Conservation (phyloP, 2,888 invertebrate genomes). For the Esperia sulphurella region DNA sequence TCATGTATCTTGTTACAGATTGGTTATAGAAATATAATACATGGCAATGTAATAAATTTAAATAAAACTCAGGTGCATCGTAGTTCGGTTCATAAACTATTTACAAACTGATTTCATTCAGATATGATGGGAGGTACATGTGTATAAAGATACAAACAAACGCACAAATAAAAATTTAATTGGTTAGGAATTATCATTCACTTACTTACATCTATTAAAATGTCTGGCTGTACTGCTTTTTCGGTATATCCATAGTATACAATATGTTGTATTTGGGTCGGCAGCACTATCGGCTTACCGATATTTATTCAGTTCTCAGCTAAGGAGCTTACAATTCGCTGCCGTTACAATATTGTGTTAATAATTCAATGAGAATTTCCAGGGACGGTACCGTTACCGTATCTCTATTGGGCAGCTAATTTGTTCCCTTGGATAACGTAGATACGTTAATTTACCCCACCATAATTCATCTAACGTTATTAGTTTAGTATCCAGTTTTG, state of each 20-base stretch:
- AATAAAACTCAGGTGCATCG: too few species aligned
- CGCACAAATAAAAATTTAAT: too few species aligned
- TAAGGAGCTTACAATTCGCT: constrained; percentile 73
- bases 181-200: too few species aligned
- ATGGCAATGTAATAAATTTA: too few species aligned
- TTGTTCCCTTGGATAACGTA: constrained; percentile 47
- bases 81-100: too few species aligned
- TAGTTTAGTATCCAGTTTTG: background rate
- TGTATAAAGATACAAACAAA: too few species aligned
- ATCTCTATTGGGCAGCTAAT: constrained; percentile 61
- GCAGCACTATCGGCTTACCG: constrained; percentile 39
- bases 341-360: constrained; percentile 63
- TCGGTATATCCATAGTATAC: background rate
- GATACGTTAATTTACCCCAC: background rate
- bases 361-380: constrained; percentile 67
- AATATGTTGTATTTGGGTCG: constrained; percentile 41
- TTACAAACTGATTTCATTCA: too few species aligned
- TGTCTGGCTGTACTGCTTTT: background rate
- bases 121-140: too few species aligned
- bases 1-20: too few species aligned
- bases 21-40: too few species aligned
- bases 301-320: constrained; percentile 66
- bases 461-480: constrained; percentile 24
- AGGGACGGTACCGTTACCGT: constrained; percentile 42
- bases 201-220: too few species aligned